Evolutionary conservation across 1,140 invertebrate species (phyloP).

Genomic region (Eumaeus atala): DNA sequence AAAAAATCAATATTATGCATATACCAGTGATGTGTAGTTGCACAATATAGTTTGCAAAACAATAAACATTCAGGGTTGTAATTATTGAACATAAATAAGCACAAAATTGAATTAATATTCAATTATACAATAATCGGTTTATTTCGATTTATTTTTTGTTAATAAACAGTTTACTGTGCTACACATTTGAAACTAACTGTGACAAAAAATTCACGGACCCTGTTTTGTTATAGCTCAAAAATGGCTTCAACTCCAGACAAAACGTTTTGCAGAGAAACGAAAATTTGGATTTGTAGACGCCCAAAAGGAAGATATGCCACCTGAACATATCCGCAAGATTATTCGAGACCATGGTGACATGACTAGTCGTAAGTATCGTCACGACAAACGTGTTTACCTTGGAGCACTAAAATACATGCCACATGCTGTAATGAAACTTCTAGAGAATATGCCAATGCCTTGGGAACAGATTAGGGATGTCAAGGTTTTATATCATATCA

Average conservation of each 20-base stretch:
- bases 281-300: conserved; percentile 99
- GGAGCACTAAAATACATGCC: conserved; percentile 99
- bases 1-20: too few relatives aligned
- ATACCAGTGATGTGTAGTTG: too few relatives aligned
- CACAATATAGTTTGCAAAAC: too few relatives aligned
- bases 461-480: conserved; percentile 99
- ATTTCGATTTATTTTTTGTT: too few relatives aligned
- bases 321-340: conserved; percentile 98
- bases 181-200: too few relatives aligned
- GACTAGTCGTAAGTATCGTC: conserved; percentile 98
- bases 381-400: conserved; percentile 99
- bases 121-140: too few relatives aligned
- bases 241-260: conserved; percentile 99
- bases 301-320: conserved; percentile 99
- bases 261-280: conserved; percentile 97
- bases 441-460: conserved; percentile 99
- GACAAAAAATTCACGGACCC: too few relatives aligned
- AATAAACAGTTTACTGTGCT: too few relatives aligned
- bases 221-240: conserved; percentile 83
- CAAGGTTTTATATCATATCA: conserved; percentile 97
- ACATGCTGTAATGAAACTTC: conserved; percentile 97
- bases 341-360: conserved; percentile 99
- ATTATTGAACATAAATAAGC: too few relatives aligned
- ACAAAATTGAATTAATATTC: too few relatives aligned
- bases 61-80: too few relatives aligned